Conservation (phyloP, 2,113 vertebrate species). For the Aegypius monachus region DNA sequence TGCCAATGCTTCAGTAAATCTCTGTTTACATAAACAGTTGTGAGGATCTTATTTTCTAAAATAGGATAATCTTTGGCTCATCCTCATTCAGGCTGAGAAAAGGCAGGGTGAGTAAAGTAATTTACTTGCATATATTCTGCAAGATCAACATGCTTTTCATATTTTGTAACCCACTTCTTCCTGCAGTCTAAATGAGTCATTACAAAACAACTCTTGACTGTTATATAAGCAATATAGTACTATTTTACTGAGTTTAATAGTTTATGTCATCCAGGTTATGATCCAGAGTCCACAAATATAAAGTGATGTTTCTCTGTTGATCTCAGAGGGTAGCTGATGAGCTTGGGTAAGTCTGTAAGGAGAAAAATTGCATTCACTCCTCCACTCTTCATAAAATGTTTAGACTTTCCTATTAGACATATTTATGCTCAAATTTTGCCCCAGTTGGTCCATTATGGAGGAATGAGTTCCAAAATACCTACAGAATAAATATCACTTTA, state of each 20-base stretch:
- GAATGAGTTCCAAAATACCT: not conserved
- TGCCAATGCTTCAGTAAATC: not conserved
- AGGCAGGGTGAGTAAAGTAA: not conserved
- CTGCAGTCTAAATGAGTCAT: not conserved
- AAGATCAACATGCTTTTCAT: not conserved
- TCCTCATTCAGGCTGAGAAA: not conserved
- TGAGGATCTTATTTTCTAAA: not conserved
- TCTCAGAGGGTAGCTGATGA: not conserved
- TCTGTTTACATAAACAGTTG: not conserved
- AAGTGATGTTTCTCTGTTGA: not conserved
- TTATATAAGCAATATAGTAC: not conserved
- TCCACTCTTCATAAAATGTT: not conserved
- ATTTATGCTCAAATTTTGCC: not conserved
- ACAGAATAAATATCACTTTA: not conserved
- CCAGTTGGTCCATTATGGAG: not conserved
- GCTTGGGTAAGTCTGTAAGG: not conserved
- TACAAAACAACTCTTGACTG: not conserved
- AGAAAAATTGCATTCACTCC: not conserved
- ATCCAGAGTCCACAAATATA: not conserved
- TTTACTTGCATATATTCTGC: not conserved
- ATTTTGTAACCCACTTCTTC: not conserved
- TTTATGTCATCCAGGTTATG: not conserved
- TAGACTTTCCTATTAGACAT: not conserved
- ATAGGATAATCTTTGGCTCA: not conserved
- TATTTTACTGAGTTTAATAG: not conserved